A percentile compares a stretch with the other conserved stretches of the same genome.
These are phyloP conservation scores for Cotesia typhae DNA, from an alignment of 1,140 invertebrate genomes.

Conservation along the genomic window DNA sequence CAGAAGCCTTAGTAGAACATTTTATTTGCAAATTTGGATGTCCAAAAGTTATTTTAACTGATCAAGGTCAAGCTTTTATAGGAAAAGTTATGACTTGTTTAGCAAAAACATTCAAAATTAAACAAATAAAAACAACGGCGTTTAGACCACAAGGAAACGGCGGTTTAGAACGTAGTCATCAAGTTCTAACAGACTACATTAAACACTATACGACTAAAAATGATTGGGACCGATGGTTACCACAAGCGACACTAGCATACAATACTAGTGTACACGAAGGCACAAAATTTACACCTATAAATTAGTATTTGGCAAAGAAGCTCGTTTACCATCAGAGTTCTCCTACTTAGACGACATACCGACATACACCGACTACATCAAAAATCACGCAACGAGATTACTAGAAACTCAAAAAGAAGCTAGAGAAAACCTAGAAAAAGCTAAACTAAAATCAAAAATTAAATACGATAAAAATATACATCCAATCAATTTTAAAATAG, in stretches of 20 bases:
- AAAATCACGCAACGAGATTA: not conserved
- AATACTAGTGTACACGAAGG: slow-evolving; percentile 33
- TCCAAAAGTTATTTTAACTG: slow-evolving; percentile 45
- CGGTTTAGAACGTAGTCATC: slow-evolving; percentile 43
- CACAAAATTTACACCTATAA: slow-evolving; percentile 28
- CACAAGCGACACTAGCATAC: slow-evolving; percentile 44
- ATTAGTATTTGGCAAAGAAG: slow-evolving; percentile 28
- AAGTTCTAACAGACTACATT: slow-evolving; percentile 44
- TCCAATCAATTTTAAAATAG: not conserved
- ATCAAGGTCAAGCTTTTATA: slow-evolving; percentile 48
- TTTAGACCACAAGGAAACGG: slow-evolving; percentile 47
- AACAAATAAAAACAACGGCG: slow-evolving; percentile 39
- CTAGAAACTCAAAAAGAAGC: slow-evolving; percentile 7
- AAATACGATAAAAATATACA: slow-evolving; percentile 24
- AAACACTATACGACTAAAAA: slow-evolving; percentile 40
- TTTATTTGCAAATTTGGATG: slow-evolving; percentile 44
- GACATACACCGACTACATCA: not conserved
- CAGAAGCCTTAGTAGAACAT: slow-evolving; percentile 39
- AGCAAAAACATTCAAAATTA: slow-evolving; percentile 43
- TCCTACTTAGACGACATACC: not conserved
- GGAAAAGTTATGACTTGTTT: slow-evolving; percentile 39
- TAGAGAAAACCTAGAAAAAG: slow-evolving; percentile 6
- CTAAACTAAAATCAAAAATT: slow-evolving; percentile 26
- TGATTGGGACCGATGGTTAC: slow-evolving; percentile 55
- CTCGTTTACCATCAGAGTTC: slow-evolving; percentile 8